Evolutionary conservation across 2,113 vertebrate species (phyloP), one percentile per base, ranked within the genome.

Genomic region (Ptychochromis oligacanthus): DNA sequence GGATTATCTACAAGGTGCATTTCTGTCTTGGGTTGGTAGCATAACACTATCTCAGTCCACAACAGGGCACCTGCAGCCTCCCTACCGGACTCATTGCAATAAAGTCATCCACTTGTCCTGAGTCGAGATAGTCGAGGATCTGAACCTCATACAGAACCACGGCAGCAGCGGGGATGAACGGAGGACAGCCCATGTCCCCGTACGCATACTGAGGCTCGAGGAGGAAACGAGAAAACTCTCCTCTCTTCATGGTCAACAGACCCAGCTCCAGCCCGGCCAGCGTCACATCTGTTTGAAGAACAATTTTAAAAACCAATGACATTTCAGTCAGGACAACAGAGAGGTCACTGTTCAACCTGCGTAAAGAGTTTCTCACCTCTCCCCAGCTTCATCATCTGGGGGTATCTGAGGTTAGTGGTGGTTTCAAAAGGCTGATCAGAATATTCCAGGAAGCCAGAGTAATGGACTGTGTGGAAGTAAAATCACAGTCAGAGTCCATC

Each of bases 381-480:
- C 43, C 98, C 98, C 2, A 99, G 94, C 87, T 98, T 99, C 97
- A 99, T 95, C 62, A 98, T 95, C 3, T 17, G 83, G 2, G 96
- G 96, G 67, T 88, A 83, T 75, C 91, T 96, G 31, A 84, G 26
- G 75, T 90, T 78, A 46, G 57, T 89, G 3, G 94, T 97, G 6
- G 96, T 96, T 81, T 97, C 97, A 86, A 98, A 99, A 31, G 97
- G 97, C 20, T 89, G 83, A 56, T 96, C 95, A 2, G 92, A 92
- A 64, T 97, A 94, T 64, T 98, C 97, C 93, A 99, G 89, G 43
- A 96, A 99, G 0, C 95, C 97, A 0, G 96, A 97, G 86, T 96
- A 98, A 87, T 96, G 95, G 82, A 98, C 98, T 99, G 91, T 12
- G 55, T 70, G 17, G 43, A 52, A 20, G 24, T 13, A 70, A 70